Conservation (phyloP, 2,888 invertebrate species). For the Pachliopta kotzebuea region DNA sequence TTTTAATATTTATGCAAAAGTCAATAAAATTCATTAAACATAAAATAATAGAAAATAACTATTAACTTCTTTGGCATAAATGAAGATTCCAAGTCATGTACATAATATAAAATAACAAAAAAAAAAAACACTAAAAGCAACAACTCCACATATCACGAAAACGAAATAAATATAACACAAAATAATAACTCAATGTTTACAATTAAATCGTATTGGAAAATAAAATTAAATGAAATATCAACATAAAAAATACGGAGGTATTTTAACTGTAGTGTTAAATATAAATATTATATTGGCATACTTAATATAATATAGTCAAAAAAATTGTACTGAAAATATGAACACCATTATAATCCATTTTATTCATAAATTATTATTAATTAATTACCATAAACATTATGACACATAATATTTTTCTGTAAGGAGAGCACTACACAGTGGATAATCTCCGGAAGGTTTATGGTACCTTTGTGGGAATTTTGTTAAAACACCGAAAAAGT, state of each 20-base stretch:
- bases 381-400: not conserved
- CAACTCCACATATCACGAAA: not conserved
- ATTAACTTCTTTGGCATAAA: slow-evolving; percentile 46
- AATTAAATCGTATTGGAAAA: slow-evolving; percentile 5
- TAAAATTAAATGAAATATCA: not conserved
- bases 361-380: not conserved
- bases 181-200: slow-evolving; percentile 1
- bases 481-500: not conserved
- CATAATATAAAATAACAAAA: not conserved
- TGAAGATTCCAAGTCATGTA: slow-evolving; percentile 29
- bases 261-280: not conserved
- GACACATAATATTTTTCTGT: not conserved
- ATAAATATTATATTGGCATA: not conserved
- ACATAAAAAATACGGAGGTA: slow-evolving; percentile 16
- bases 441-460: too few species aligned
- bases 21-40: not conserved
- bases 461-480: not conserved
- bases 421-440: not conserved
- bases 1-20: not conserved
- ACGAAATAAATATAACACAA: not conserved
- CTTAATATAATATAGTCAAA: not conserved
- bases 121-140: not conserved
- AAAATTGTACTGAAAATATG: not conserved
- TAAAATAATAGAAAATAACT: slow-evolving; percentile 7
- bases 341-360: not conserved